phyloP scores from a whole-genome alignment of 2,797 vertebrate species.

The Valencia hispanica region DNA sequence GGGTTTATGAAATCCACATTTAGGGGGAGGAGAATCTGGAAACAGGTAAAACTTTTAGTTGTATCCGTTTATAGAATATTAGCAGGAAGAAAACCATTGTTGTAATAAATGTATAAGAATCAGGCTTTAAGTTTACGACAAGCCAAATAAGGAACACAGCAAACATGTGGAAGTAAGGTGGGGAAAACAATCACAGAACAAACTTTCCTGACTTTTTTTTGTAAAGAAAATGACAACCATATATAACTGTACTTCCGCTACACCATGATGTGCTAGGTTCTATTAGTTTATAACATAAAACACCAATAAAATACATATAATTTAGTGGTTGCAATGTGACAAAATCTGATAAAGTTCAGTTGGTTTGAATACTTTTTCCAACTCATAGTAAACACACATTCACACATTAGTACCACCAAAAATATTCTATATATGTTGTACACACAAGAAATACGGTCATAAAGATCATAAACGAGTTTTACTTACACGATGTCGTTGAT shows the following conservation, averaged over 20 bases:
- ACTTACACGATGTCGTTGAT: slow-evolving; percentile 93
- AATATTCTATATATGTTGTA: background rate
- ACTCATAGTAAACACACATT: background rate
- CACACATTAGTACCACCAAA: background rate
- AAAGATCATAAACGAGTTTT: background rate
- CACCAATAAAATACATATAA: background rate
- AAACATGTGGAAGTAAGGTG: fast-evolving
- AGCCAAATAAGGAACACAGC: background rate
- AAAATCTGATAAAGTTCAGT: background rate
- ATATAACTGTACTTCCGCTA: background rate
- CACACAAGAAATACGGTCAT: background rate
- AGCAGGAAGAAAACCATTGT: background rate
- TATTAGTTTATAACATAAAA: background rate
- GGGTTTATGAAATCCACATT: no score
- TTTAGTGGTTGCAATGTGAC: background rate
- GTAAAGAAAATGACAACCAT: background rate
- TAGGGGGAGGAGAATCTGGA: background rate
- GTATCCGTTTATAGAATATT: no score
- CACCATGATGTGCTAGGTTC: background rate
- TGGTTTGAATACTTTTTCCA: background rate
- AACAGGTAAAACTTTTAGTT: no score
- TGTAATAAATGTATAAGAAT: background rate
- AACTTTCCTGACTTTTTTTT: no score
- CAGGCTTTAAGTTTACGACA: background rate
- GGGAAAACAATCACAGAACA: background rate